These are phyloP conservation scores for Pterobdella sp. DNA, from an alignment of 2,888 invertebrate genomes.

Conservation along the genomic window DNA sequence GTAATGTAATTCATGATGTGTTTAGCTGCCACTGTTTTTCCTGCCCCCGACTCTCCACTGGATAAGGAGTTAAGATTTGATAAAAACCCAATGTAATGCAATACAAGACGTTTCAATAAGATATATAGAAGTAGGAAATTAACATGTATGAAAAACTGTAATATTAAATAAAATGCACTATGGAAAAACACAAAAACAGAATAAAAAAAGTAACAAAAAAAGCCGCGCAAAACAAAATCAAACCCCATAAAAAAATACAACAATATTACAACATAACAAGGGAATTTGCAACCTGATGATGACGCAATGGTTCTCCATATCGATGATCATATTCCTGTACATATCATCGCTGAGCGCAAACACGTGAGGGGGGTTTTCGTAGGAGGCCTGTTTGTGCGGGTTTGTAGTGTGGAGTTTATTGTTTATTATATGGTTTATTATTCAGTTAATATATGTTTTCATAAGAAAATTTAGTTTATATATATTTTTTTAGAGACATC, in stretches of 20 bases:
- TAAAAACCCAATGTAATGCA: neutral
- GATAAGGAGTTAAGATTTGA: neutral
- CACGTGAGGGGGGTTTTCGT: constrained; percentile 66
- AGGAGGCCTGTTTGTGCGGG: constrained; percentile 58
- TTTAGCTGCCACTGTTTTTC: constrained; percentile 63
- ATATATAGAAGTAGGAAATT: neutral
- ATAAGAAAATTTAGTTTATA: too few relatives aligned
- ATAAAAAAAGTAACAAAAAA: constrained; percentile 9
- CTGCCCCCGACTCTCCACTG: constrained; percentile 64
- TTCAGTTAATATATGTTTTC: too few relatives aligned
- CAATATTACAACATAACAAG: neutral
- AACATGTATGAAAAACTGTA: neutral
- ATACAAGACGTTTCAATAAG: neutral
- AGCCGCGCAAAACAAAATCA: neutral
- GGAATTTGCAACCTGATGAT: constrained; percentile 58
- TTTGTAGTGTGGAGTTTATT: too few relatives aligned
- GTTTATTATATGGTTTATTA: too few relatives aligned
- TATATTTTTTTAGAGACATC: too few relatives aligned
- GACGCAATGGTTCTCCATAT: constrained; percentile 64
- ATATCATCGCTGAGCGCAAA: constrained; percentile 64
- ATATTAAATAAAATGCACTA: neutral
- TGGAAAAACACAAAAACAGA: neutral
- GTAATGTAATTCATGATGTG: constrained; percentile 64
- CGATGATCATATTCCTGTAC: constrained; percentile 66
- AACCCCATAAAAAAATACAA: neutral